These are phyloP conservation scores for Calephelis perditalis DNA, from an alignment of 2,888 invertebrate species.

Conservation along the genomic window DNA sequence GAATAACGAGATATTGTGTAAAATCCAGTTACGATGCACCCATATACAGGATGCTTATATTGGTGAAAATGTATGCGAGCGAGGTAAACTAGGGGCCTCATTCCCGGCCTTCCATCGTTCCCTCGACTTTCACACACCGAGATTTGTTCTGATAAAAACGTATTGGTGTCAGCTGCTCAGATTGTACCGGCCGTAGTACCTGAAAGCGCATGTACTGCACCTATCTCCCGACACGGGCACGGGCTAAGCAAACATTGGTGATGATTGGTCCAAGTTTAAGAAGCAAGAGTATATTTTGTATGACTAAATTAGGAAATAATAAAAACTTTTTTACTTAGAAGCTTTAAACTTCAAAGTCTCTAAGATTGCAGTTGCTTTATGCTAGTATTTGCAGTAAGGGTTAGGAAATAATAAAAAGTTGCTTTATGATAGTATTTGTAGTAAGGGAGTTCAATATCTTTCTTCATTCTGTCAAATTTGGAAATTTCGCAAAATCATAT, in stretches of 20 bases:
- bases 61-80: constrained; percentile 23
- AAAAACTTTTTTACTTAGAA: neutral
- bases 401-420: too few relatives aligned
- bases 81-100: constrained; percentile 23
- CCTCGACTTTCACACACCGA: constrained; percentile 67
- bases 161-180: constrained; percentile 72
- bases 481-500: too few relatives aligned
- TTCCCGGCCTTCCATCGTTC: constrained; percentile 32
- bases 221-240: constrained; percentile 68
- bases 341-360: too few relatives aligned
- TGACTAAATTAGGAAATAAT: neutral
- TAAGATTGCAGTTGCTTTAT: too few relatives aligned
- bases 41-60: constrained; percentile 12
- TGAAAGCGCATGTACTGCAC: constrained; percentile 74
- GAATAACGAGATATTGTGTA: constrained; percentile 21
- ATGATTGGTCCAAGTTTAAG: constrained; percentile 36
- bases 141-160: constrained; percentile 71
- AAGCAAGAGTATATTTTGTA: neutral
- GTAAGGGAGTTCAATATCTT: too few relatives aligned
- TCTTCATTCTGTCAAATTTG: too few relatives aligned
- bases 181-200: constrained; percentile 62
- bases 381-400: too few relatives aligned
- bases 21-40: constrained; percentile 18
- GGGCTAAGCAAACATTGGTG: constrained; percentile 66
- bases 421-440: too few relatives aligned